A percentile compares a stretch with the other conserved stretches of the same genome.
These are phyloP conservation scores for Chelon labrosus DNA, from an alignment of 2,797 vertebrate genomes.

Conservation along the genomic window DNA sequence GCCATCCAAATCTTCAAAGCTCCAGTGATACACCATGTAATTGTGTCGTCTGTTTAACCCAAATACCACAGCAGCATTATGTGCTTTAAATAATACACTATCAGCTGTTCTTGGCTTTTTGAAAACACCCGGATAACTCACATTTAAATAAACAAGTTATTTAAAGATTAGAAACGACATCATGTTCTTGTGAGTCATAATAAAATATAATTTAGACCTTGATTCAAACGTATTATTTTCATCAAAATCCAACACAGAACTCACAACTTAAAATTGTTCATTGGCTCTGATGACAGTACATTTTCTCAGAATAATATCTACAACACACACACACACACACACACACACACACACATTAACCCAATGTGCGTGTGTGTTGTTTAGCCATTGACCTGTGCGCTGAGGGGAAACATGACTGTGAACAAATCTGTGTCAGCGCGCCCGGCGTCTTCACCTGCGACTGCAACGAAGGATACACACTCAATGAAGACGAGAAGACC, in stretches of 20 bases:
- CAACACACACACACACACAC: neutral
- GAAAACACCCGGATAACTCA: conserved; percentile 3
- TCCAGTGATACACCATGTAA: conserved; percentile 15
- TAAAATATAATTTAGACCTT: too few relatives aligned
- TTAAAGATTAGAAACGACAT: neutral
- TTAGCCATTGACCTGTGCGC: conserved; percentile 88
- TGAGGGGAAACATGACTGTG: conserved; percentile 88
- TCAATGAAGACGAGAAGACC: conserved; percentile 83
- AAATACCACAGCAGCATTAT: conserved; percentile 24
- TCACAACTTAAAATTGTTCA: neutral
- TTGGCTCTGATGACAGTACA: neutral
- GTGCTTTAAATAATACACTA: neutral
- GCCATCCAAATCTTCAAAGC: conserved; percentile 14
- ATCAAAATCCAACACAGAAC: neutral
- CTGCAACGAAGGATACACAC: conserved; percentile 85
- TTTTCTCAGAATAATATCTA: neutral
- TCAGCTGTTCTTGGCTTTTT: neutral
- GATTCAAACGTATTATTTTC: too few relatives aligned
- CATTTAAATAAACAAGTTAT: neutral
- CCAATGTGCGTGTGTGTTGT: conserved; percentile 51
- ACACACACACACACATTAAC: neutral
- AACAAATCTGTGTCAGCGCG: conserved; percentile 87
- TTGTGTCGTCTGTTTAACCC: conserved; percentile 21
- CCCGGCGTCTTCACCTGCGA: conserved; percentile 85
- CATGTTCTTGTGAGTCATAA: neutral